Conservation (phyloP, 2,888 invertebrate genomes). For the Sinohyriopsis cumingii region DNA sequence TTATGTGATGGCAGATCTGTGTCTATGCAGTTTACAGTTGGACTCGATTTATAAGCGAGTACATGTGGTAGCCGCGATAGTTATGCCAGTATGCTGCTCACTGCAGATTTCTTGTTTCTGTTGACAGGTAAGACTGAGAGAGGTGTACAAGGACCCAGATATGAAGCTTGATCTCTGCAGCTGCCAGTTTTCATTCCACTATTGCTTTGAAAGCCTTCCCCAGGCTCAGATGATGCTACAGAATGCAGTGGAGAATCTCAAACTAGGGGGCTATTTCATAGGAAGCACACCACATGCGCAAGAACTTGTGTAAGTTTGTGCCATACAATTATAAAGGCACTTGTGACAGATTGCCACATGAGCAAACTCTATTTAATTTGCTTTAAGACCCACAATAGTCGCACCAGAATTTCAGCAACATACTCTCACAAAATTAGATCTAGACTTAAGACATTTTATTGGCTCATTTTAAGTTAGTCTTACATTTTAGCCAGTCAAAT, state of each 20-base stretch:
- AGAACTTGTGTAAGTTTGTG: conserved; percentile 83
- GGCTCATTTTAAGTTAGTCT: too few relatives aligned
- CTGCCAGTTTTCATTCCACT: conserved; percentile 99
- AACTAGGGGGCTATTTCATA: conserved; percentile 94
- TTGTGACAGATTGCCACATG: background rate
- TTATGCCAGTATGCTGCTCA: too few relatives aligned
- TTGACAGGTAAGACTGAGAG: conserved; percentile 65
- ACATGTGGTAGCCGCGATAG: too few relatives aligned
- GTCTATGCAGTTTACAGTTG: too few relatives aligned
- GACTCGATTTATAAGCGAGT: too few relatives aligned
- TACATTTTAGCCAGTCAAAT: too few relatives aligned
- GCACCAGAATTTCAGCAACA: too few relatives aligned
- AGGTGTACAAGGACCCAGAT: conserved; percentile 83
- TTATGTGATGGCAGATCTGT: too few relatives aligned
- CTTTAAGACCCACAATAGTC: too few relatives aligned
- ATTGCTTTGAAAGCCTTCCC: conserved; percentile 74
- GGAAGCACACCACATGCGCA: conserved; percentile 96
- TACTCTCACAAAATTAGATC: too few relatives aligned
- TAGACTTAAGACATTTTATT: too few relatives aligned
- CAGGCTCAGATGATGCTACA: conserved; percentile 94
- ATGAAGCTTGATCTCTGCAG: conserved; percentile 90
- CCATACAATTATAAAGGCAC: background rate
- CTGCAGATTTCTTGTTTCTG: conserved; percentile 1
- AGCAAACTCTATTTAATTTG: too few relatives aligned
- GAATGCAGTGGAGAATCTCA: conserved; percentile 92